These are phyloP conservation scores for Taphrorychus bicolor DNA, from an alignment of 2,888 invertebrate species.

Conservation along the genomic window DNA sequence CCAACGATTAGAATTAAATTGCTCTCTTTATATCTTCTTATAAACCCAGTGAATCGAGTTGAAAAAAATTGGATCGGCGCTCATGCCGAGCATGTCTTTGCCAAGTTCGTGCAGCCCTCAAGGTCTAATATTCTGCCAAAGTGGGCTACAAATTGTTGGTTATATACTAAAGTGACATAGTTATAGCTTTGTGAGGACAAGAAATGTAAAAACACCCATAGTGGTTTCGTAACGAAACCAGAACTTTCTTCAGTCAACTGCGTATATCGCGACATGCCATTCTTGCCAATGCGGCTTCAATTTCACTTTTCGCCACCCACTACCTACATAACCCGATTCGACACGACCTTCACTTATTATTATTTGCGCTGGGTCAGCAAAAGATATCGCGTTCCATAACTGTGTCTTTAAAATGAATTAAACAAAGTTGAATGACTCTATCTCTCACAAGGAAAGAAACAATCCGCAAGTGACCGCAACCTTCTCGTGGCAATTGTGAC, in stretches of 20 bases:
- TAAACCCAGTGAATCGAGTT: not conserved
- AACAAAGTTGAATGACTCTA: constrained; percentile 18
- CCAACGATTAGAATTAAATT: not conserved
- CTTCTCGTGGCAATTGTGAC: constrained; percentile 6
- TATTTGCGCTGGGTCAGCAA: not conserved
- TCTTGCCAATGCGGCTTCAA: not conserved
- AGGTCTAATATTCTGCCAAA: not conserved
- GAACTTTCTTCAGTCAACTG: not conserved
- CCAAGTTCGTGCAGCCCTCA: not conserved
- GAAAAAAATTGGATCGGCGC: not conserved
- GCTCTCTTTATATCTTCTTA: not conserved
- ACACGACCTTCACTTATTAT: not conserved
- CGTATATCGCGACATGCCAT: not conserved
- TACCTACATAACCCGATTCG: not conserved
- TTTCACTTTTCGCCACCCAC: constrained; percentile 1
- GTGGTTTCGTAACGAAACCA: not conserved
- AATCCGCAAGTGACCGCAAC: constrained; percentile 12
- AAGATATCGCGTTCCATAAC: no score
- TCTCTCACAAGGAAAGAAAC: constrained; percentile 4
- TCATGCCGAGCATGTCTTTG: not conserved
- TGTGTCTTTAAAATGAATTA: constrained; percentile 10
- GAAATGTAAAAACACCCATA: not conserved
- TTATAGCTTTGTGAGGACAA: not conserved
- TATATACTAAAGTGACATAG: no score
- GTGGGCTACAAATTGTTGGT: no score